Base-by-base conservation (phyloP, 2,113 vertebrate genomes). In the Atlantisia rogersi region DNA sequence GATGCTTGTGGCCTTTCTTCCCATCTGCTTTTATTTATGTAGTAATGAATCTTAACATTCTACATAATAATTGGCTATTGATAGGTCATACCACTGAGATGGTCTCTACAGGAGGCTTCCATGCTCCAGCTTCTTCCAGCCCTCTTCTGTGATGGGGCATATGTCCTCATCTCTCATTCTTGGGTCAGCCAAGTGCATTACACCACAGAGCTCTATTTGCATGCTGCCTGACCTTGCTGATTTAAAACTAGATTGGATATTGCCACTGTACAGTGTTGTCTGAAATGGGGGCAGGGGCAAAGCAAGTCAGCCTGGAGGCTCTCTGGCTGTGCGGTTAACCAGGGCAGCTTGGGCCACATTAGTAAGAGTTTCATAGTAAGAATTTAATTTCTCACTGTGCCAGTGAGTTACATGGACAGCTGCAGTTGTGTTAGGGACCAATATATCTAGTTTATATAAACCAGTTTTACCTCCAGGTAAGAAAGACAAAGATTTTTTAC, bases 261-360 rank as follows among this genome's bases (percentile, higher is more conserved):
- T n/a, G 24, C 37, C 46, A 20, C 46, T 12, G 67, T 15, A 42
- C 35, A 29, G 4, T 11, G 15, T 50, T 68, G 35, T 15, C 70
- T 65, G 76, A 82, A 75, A 48, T 3, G 14, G 11, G 35, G 29
- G 53, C 62, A 82, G 62, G 35, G 35, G 22, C 35, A 52, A 37
- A 56, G 26, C 44, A 75, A 3, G 0, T 5, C 58, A 73, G 37
- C 59, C 64, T 65, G 46, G 53, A 58, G 40, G 12, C 7, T 50
- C 31, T 68, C n/a, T 1, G 2, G 22, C 20, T 9, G 1, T 25
- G 28, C 4, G 16, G 60, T 26, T 76, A 35, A 9, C 6, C 0
- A 0, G 28, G 62, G 39, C 59, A 78, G 56, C 7, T 39, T 29
- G 60, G 56, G 50, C 5, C 16, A 1, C 15, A 25, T 9, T 46